Evolutionary conservation across 2,888 invertebrate genomes (phyloP).

Genomic region (Drosophila sordidula): DNA sequence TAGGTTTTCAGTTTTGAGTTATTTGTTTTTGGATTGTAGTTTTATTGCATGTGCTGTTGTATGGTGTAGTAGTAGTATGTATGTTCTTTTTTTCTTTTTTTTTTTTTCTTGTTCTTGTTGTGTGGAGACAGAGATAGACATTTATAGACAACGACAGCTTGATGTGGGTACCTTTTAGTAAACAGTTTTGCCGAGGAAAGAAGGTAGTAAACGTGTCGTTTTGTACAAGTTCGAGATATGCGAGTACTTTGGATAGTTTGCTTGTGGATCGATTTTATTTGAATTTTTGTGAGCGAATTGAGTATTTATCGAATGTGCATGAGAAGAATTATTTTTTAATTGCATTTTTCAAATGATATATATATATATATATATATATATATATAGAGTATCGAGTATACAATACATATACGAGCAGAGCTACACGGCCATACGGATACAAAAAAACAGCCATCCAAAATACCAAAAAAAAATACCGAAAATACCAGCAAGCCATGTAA

Average conservation of each 20-base stretch:
- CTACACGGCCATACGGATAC: slow-evolving; percentile 11
- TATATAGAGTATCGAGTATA: slow-evolving; percentile 20
- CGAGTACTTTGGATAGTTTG: slow-evolving; percentile 56
- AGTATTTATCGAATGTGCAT: slow-evolving; percentile 33
- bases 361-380: slow-evolving; percentile 1
- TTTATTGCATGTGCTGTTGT: slow-evolving; percentile 25
- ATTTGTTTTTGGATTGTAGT: slow-evolving; percentile 29
- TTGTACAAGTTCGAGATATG: slow-evolving; percentile 75
- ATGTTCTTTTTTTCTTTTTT: slow-evolving; percentile 15
- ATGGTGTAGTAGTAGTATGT: slow-evolving; percentile 8
- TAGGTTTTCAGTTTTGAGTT: slow-evolving; percentile 24
- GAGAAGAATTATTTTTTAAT: slow-evolving; percentile 13
- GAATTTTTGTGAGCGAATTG: slow-evolving; percentile 13
- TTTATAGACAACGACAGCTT: slow-evolving; percentile 54
- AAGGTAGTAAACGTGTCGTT: slow-evolving; percentile 83
- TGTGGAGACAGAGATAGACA: slow-evolving; percentile 44
- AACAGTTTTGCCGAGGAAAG: slow-evolving; percentile 79
- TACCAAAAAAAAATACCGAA: slow-evolving; percentile 22
- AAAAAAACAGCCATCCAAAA: slow-evolving; percentile 38
- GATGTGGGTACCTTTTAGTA: slow-evolving; percentile 82
- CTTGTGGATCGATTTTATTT: slow-evolving; percentile 47
- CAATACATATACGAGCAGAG: slow-evolving; percentile 34
- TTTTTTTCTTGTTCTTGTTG: slow-evolving; percentile 11
- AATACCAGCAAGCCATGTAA: slow-evolving; percentile 22
- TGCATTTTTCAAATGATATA: slow-evolving; percentile 16